phyloP scores from a whole-genome alignment of 2,113 vertebrate genomes.

The Nestor notabilis region DNA sequence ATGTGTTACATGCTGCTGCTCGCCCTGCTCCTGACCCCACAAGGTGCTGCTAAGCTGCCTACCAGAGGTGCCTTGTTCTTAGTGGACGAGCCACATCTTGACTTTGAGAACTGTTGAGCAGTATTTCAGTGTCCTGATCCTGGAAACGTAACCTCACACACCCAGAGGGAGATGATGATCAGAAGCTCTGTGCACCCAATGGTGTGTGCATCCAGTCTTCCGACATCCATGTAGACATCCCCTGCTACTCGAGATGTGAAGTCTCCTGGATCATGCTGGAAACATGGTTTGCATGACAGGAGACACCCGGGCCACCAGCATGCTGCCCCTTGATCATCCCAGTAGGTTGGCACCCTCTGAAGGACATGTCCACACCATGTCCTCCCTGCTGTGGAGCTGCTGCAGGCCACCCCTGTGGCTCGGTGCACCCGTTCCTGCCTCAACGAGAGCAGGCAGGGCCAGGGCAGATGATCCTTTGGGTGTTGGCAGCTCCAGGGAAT shows the following conservation, averaged over 20 bases:
- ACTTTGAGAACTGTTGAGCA: background rate
- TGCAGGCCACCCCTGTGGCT: background rate
- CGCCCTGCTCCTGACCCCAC: fast-evolving
- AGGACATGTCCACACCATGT: fast-evolving
- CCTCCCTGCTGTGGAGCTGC: background rate
- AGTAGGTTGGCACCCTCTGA: background rate
- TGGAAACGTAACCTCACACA: background rate
- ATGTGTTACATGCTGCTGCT: background rate
- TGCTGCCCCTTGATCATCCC: background rate
- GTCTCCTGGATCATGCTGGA: background rate
- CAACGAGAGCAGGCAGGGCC: background rate
- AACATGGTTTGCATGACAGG: background rate
- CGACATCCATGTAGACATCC: background rate
- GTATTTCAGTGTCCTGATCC: background rate
- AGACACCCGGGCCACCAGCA: background rate
- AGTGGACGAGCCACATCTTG: background rate
- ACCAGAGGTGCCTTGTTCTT: background rate
- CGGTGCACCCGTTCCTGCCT: background rate
- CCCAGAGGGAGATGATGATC: background rate
- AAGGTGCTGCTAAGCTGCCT: background rate
- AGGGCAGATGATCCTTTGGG: fast-evolving
- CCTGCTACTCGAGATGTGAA: background rate
- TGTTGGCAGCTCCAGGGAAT: background rate
- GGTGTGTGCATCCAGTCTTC: background rate
- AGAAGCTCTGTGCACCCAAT: background rate